phyloP scores from a whole-genome alignment of 2,888 invertebrate genomes.

The Nudaria mundana region DNA sequence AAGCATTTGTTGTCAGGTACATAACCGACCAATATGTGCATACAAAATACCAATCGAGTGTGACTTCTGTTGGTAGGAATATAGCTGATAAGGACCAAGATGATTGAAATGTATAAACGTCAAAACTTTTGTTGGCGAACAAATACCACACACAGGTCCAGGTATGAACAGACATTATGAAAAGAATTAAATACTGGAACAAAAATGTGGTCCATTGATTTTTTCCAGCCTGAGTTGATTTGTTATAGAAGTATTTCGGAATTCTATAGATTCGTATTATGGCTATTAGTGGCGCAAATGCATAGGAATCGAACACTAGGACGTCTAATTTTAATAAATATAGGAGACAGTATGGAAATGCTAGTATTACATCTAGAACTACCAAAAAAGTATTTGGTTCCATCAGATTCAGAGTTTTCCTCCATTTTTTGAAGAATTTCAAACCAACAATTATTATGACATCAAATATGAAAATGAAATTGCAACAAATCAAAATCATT shows the following conservation, averaged over 20 bases:
- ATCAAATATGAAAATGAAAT: constrained; percentile 59
- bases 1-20: constrained; percentile 69
- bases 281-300: constrained; percentile 62
- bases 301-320: constrained; percentile 47
- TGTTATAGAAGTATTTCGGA: constrained; percentile 62
- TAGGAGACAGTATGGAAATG: constrained; percentile 61
- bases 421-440: constrained; percentile 67
- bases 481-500: constrained; percentile 50
- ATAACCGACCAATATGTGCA: constrained; percentile 73
- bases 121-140: constrained; percentile 59
- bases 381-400: constrained; percentile 61
- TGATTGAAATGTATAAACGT: constrained; percentile 52
- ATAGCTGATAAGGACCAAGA: constrained; percentile 66
- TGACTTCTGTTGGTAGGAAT: constrained; percentile 60
- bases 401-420: constrained; percentile 69
- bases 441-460: constrained; percentile 60
- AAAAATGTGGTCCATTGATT: constrained; percentile 75
- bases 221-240: constrained; percentile 69
- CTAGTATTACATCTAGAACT: constrained; percentile 55
- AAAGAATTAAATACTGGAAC: constrained; percentile 69
- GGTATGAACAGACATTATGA: constrained; percentile 68
- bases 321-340: constrained; percentile 46
- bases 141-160: constrained; percentile 74
- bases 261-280: constrained; percentile 66
- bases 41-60: constrained; percentile 69